These are phyloP conservation scores for Nymphalis io DNA, from an alignment of 1,140 invertebrate genomes.

Conservation along the genomic window DNA sequence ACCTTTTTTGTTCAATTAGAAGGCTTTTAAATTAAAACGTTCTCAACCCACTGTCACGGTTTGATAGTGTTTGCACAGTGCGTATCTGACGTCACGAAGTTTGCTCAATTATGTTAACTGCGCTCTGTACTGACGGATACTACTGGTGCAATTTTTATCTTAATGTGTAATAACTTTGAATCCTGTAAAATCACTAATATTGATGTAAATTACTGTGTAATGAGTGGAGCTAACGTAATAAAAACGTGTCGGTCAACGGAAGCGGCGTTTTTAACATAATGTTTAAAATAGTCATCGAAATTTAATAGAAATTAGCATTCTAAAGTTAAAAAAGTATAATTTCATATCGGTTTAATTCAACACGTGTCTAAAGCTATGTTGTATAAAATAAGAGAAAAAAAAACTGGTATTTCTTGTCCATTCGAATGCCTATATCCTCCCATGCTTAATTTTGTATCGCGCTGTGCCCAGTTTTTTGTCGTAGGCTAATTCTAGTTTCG, in stretches of 20 bases:
- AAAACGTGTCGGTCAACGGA: not conserved
- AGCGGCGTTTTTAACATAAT: not conserved
- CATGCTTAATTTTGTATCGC: not conserved
- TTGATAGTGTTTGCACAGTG: not conserved
- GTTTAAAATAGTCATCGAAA: not conserved
- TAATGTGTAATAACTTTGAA: not conserved
- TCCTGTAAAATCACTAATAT: not conserved
- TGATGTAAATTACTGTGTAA: not conserved
- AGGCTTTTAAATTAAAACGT: not conserved
- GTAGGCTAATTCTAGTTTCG: conserved; percentile 12
- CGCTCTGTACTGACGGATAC: not conserved
- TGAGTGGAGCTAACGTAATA: not conserved
- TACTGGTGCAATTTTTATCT: not conserved
- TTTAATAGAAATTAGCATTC: no score
- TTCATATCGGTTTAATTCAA: not conserved
- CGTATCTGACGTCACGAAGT: conserved; percentile 1
- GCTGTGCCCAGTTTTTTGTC: conserved; percentile 10
- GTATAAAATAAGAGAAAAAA: not conserved
- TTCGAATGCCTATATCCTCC: conserved; percentile 4
- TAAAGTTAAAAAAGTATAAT: no score
- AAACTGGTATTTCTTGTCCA: conserved; percentile 13
- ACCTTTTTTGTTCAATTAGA: not conserved
- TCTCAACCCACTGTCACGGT: not conserved
- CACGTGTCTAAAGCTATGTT: not conserved
- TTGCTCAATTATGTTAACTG: not conserved